Evolutionary conservation across 2,113 vertebrate species (phyloP), one percentile per base, ranked within the genome.

Genomic region (Dermatemys mawii): DNA sequence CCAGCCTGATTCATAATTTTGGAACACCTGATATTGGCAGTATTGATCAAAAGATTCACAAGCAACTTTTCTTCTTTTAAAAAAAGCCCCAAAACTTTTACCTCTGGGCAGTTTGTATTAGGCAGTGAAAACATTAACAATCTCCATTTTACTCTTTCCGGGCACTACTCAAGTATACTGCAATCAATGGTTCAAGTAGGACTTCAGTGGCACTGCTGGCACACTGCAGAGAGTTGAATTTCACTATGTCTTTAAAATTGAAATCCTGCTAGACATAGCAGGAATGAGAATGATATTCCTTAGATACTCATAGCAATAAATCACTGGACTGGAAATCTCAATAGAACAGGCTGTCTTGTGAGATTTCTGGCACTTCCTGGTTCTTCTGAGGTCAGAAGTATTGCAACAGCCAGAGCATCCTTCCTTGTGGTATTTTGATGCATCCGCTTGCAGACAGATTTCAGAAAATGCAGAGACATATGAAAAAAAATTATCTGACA

Each of bases 321-420:
- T 79, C 81, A 24, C 83, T 29, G 93, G 95, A 79, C 89, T 94
- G 95, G 94, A 93, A 96, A 90, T 79, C 27, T 67, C 1, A 2
- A 14, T 0, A 48, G 75, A 82, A 73, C 79, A 50, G 90, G 67
- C 79, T n/a, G 53, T 78, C 86, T 93, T 86, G 50, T 0, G 38
- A 54, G 92, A 81, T 14, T 51, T 26, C 0, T 0, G 0, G 0
- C 3, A 35, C 1, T 22, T 84, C 85, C 80, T 17, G 1, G 55
- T 44, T 73, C 88, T 90, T 50, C 88, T 54, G 94, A 92, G 87
- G 73, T 83, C 83, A 51, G 81, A 81, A 87, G 92, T 13, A 50
- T 84, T 84, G 75, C 41, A 89, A 80, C n/a, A 0, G 5, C 27
- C n/a, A 81, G 78, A 35, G 78, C 29, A 91, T 22, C 60, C 70